Conservation (phyloP, 2,888 invertebrate genomes). For the Scrobipalpa atriplicella region DNA sequence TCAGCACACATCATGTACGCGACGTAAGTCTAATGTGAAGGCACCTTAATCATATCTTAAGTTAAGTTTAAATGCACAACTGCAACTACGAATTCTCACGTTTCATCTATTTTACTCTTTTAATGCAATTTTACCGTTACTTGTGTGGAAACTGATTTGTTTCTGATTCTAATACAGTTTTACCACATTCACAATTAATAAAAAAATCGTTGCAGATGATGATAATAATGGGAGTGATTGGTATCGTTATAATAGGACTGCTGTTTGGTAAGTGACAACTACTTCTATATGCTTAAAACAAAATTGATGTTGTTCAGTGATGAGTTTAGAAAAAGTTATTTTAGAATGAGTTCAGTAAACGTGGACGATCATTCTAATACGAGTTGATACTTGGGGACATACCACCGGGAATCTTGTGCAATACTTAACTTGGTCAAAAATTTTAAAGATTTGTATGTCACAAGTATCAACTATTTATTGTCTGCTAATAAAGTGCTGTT, state of each 20-base stretch:
- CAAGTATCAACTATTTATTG: slow-evolving; percentile 28
- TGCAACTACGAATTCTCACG: no score
- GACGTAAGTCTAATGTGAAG: no score
- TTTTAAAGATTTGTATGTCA: not conserved
- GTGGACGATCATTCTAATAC: slow-evolving; percentile 10
- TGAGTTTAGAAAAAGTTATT: slow-evolving; percentile 31
- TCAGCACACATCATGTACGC: no score
- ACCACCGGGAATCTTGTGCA: not conserved
- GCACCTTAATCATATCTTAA: no score
- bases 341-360: slow-evolving; percentile 29
- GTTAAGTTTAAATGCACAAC: no score
- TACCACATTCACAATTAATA: no score
- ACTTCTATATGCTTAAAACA: slow-evolving; percentile 24
- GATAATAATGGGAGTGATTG: slow-evolving; percentile 95
- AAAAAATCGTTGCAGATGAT: slow-evolving; percentile 90
- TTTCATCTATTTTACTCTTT: no score
- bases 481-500: slow-evolving; percentile 22
- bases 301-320: slow-evolving; percentile 44
- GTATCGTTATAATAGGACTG: slow-evolving; percentile 90
- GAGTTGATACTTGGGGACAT: slow-evolving; percentile 29
- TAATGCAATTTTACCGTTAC: no score
- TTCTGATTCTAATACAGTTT: no score
- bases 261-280: slow-evolving; percentile 90
- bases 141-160: no score
- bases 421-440: slow-evolving; percentile 10